These are phyloP conservation scores for Ormyrus nitidulus DNA, from an alignment of 2,888 invertebrate species.

Conservation along the genomic window DNA sequence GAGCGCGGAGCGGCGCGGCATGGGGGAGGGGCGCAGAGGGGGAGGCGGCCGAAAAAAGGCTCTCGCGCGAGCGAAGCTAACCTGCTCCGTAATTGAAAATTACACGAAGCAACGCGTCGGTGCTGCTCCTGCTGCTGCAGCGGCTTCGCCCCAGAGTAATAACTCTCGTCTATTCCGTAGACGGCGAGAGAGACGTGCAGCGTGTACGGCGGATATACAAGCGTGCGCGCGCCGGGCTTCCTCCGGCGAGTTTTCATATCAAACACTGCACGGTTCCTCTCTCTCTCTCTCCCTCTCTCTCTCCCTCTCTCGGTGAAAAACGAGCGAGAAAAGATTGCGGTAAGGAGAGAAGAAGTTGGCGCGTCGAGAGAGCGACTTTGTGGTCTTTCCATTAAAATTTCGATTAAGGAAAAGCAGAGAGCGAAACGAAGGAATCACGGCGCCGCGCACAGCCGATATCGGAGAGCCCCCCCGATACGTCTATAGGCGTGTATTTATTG, in stretches of 20 bases:
- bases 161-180: slow-evolving; percentile 27
- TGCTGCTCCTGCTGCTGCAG: background rate
- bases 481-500: slow-evolving; percentile 24
- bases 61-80: background rate
- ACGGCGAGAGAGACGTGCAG: no score
- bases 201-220: background rate
- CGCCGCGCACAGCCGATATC: background rate
- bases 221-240: background rate
- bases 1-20: background rate
- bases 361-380: slow-evolving; percentile 54
- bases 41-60: slow-evolving; percentile 12
- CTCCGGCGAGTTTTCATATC: slow-evolving; percentile 44
- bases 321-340: slow-evolving; percentile 31
- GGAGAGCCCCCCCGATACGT: background rate
- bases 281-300: background rate
- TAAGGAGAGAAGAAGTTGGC: background rate
- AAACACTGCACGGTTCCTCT: slow-evolving; percentile 11
- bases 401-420: slow-evolving; percentile 59
- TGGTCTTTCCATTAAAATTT: slow-evolving; percentile 69
- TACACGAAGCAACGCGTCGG: slow-evolving; percentile 41
- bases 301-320: slow-evolving; percentile 16
- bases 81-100: slow-evolving; percentile 46
- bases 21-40: background rate
- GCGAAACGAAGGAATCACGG: slow-evolving; percentile 7
- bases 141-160: slow-evolving; percentile 28